Base-by-base conservation (phyloP, 2,113 vertebrate species). In the Dasyurus viverrinus region DNA sequence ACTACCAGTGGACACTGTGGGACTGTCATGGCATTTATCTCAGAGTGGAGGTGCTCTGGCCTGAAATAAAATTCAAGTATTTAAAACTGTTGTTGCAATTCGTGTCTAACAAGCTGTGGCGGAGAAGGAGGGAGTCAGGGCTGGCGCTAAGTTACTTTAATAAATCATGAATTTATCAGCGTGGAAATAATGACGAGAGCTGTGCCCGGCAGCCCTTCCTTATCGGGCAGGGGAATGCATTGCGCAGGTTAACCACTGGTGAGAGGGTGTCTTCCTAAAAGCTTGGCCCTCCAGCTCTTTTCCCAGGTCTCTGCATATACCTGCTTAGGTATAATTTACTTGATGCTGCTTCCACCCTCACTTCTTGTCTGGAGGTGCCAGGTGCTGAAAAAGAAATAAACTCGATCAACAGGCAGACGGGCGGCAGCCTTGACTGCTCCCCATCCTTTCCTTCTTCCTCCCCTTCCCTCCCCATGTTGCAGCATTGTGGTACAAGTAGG, bases 291-390 rank as follows among this genome's bases (percentile, higher is more conserved):
- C 68, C 53, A 27, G 91, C 95, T 53, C 91, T 68, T 36, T 92
- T 92, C 95, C 1, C 92, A 90, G 96, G 68, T 68, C 54, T 27
- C 92, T 92, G 93, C 93, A 53, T 50, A 95, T 94, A 95, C 97
- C 98, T 97, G 94, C 96, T 98, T 97, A 98, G 97, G 98, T 96
- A 30, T 98, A 97, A 98, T 98, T 98, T 98, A 97, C 98, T 97
- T 98, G 97, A 94, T 95, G 97, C 95, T 90, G 96, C 94, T 96
- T 95, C 76, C 89, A 14, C 90, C 92, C 96, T 96, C 0, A 9
- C 92, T 93, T 95, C 94, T 95, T 92, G 95, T 93, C 93, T 95
- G 96, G 57, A 95, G 93, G 96, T 95, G 96, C 97, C 98, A 98
- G 97, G 98, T 98, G 98, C 97, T 97, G 94, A 94, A 97, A 97